Evolutionary conservation across 2,797 vertebrate genomes (phyloP).

Genomic region (Gymnocypris eckloni): DNA sequence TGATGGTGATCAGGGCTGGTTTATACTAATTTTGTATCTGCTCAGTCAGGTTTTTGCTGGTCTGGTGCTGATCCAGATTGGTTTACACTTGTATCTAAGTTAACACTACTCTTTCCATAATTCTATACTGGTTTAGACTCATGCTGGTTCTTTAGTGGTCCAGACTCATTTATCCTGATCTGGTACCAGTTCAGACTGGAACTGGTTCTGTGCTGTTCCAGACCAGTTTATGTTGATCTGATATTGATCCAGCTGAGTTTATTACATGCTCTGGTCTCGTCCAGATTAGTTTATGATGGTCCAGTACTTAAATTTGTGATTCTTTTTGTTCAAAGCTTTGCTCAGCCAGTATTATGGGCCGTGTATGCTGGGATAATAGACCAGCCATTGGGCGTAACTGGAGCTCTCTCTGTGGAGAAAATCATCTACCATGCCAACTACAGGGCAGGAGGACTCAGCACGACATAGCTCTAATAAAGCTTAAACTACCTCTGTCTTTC

Average conservation of each 20-base stretch:
- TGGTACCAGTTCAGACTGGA: background rate
- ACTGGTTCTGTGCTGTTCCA: background rate
- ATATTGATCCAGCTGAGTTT: background rate
- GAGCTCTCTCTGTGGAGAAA: constrained; percentile 78
- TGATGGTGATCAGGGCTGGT: background rate
- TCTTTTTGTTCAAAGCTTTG: constrained; percentile 72
- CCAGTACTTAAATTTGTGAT: background rate
- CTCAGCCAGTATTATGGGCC: constrained; percentile 75
- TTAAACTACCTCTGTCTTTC: constrained; percentile 74
- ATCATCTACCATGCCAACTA: constrained; percentile 84
- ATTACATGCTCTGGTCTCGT: background rate
- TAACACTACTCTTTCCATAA: too few relatives aligned
- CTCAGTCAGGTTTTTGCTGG: background rate
- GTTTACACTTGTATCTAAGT: background rate
- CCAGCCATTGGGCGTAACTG: constrained; percentile 69
- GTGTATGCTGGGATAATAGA: constrained; percentile 80
- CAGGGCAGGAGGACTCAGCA: constrained; percentile 77
- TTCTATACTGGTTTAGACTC: background rate
- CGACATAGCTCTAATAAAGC: constrained; percentile 85
- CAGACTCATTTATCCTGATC: background rate
- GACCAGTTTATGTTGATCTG: background rate
- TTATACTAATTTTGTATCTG: background rate
- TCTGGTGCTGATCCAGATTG: background rate
- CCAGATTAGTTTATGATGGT: background rate
- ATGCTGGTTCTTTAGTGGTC: background rate